These are phyloP conservation scores for Manacus vitellinus DNA, from an alignment of 2,113 vertebrate genomes.

Conservation along the genomic window DNA sequence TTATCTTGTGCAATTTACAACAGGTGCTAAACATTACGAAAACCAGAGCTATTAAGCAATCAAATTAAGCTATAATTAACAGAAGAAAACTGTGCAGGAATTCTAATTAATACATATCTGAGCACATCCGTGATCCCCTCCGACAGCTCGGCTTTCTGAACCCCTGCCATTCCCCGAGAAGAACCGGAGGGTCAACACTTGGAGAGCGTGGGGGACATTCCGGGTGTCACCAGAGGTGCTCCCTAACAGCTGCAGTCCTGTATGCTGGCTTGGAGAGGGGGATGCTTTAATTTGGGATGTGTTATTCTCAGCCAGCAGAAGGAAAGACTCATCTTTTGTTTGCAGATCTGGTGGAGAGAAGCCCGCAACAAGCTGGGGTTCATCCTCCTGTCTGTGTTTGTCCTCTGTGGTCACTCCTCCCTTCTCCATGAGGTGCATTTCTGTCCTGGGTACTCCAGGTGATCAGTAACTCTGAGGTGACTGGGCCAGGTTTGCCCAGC, in stretches of 20 bases:
- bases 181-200: not conserved
- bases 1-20: constrained; percentile 85
- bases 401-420: not conserved
- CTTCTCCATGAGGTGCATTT: not conserved
- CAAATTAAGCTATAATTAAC: constrained; percentile 87
- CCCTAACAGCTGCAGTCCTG: not conserved
- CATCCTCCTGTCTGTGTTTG: not conserved
- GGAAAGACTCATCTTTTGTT: not conserved
- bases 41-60: constrained; percentile 85
- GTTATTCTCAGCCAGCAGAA: not conserved
- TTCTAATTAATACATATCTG: constrained; percentile 84
- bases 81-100: constrained; percentile 82
- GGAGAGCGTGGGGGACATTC: constrained; percentile 20
- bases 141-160: constrained; percentile 59
- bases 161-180: constrained; percentile 23
- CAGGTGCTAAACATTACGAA: constrained; percentile 85
- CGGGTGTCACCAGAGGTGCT: not conserved
- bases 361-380: accelerated
- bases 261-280: not conserved
- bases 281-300: not conserved
- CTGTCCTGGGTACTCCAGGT: not conserved
- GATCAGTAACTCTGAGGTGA: not conserved
- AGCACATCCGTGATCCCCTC: constrained; percentile 73
- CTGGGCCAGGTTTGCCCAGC: not conserved
- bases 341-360: not conserved